Percentiles rank a stretch among this genome's conserved stretches.
phyloP scores from a whole-genome alignment of 1,140 invertebrate species.

The Nephila pilipes region DNA sequence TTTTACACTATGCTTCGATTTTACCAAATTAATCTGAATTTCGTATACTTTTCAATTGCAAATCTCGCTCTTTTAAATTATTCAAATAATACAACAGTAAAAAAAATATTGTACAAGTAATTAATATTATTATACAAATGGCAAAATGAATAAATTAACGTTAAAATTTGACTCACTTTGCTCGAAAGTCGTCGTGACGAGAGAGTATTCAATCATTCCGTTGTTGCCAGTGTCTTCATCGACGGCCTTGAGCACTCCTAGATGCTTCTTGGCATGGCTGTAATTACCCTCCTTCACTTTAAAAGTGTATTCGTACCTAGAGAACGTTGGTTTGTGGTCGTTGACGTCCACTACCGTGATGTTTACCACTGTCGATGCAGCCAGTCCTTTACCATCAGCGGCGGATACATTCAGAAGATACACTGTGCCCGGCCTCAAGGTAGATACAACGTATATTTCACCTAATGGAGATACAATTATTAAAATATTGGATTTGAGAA shows the following conservation, averaged over 20 bases:
- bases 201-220: conserved; percentile 81
- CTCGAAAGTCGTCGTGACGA: conserved; percentile 78
- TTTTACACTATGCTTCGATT: too few relatives aligned
- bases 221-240: conserved; percentile 85
- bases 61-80: too few relatives aligned
- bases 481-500: not conserved
- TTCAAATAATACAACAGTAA: too few relatives aligned
- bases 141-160: not conserved
- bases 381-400: conserved; percentile 87
- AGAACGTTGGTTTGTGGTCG: conserved; percentile 91
- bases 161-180: conserved; percentile 48
- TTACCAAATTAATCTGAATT: too few relatives aligned
- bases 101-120: too few relatives aligned
- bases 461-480: conserved; percentile 82
- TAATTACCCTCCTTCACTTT: conserved; percentile 90
- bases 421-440: conserved; percentile 88
- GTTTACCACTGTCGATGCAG: conserved; percentile 86
- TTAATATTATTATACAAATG: too few relatives aligned
- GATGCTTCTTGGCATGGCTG: conserved; percentile 79
- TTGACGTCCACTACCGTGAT: conserved; percentile 90
- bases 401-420: conserved; percentile 90
- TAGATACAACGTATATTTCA: conserved; percentile 88
- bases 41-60: too few relatives aligned
- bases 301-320: conserved; percentile 90
- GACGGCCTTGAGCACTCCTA: conserved; percentile 86